Base-by-base conservation (phyloP, 2,888 invertebrate species). In the Pandemis heparana region DNA sequence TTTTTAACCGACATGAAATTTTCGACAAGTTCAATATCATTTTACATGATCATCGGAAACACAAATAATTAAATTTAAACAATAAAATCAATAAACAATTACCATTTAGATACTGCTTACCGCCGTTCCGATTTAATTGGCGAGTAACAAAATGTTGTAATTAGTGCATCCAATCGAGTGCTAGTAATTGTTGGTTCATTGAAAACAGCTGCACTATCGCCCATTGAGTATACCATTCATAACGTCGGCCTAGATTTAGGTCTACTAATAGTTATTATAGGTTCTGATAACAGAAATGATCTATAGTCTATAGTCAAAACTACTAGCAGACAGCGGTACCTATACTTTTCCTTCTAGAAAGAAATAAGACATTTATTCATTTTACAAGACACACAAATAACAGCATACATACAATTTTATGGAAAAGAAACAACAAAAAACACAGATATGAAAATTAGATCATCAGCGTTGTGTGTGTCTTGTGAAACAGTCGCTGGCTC, bases 171-270 rank as follows among this genome's bases (percentile, higher is more conserved):
- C 67, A 64, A 80, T 75, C 65, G 65, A 80, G 71, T 77, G 82
- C 85, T 90, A 43, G 43, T 43, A 91, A 91, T 92, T 90, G 90
- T 88, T 88, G 88, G 85, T 80, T 92, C 88, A 92, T 92, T 92
- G 90, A 92, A 91, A 89, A 85, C 85, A 85, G 78, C 80, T 82
- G 70, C 68, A 79, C 74, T 82, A 81, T 79, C 77, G 72, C 72
- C 76, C 76, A 76, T 78, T 77, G 80, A 77, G 73, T 53, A 76
- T 53, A 76, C 77, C 87, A 88, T 87, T 87, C 85, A 86, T 77
- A 75, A 76, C 76, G 78, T 76, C 71, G 76, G 75, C 70, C 73
- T 76, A 75, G 74, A 79, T 76, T 73, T 71, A 23, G 46, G 23
- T 32, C 23, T 32, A 14, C 38, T 53, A 62, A 16, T 23, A 53